Conservation (phyloP, 2,113 vertebrate species). For the Alosa alosa region DNA sequence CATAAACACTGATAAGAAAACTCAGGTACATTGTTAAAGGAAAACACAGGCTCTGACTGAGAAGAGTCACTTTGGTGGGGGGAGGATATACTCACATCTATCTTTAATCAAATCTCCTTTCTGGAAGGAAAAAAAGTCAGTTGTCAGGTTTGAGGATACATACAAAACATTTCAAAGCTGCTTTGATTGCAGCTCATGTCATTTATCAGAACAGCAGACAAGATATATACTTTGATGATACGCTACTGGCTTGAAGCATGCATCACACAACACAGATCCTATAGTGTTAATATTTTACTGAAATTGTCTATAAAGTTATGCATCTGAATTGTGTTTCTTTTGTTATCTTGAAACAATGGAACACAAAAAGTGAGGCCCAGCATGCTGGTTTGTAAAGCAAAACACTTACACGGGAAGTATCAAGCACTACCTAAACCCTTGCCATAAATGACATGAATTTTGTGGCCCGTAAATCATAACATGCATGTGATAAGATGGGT, state of each 20-base stretch:
- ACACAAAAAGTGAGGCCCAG: not conserved
- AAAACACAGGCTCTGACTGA: conserved; percentile 2
- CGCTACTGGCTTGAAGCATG: not conserved
- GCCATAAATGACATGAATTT: conserved; percentile 71
- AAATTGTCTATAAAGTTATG: not conserved
- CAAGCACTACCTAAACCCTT: conserved; percentile 49
- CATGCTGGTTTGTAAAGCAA: not conserved
- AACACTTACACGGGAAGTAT: not conserved
- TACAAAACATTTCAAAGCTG: conserved; percentile 36
- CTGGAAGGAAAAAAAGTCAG: conserved; percentile 3
- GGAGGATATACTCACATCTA: not conserved
- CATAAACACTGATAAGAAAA: conserved; percentile 7
- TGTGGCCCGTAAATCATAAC: conserved; percentile 62
- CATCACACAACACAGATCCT: not conserved
- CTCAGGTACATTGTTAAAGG: not conserved
- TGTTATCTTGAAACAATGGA: not conserved
- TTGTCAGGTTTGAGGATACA: conserved; percentile 27
- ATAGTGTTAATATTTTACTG: not conserved
- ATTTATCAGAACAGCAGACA: conserved; percentile 38
- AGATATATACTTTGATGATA: conserved; percentile 36
- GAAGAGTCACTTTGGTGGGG: not conserved
- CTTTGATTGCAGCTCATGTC: conserved; percentile 27
- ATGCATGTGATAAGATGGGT: conserved; percentile 72
- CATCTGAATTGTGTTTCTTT: not conserved
- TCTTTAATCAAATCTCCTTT: not conserved